These are phyloP conservation scores for Netelia fuscicornis DNA, from an alignment of 2,888 invertebrate species.

Conservation along the genomic window DNA sequence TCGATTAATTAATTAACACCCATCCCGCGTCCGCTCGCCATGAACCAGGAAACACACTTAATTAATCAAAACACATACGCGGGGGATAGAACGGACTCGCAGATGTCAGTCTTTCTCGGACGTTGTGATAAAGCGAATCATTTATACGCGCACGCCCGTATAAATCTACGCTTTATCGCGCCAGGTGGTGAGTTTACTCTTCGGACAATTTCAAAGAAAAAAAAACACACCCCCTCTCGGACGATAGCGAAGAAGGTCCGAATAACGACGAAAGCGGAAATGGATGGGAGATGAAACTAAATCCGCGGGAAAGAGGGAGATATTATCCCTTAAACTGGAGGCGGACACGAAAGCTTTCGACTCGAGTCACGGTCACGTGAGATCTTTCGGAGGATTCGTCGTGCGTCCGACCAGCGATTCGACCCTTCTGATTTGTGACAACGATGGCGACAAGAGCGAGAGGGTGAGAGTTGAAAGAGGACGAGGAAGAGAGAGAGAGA, in stretches of 20 bases:
- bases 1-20: constrained; percentile 60
- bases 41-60: constrained; percentile 15
- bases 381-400: constrained; percentile 23
- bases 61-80: constrained; percentile 30
- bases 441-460: background rate
- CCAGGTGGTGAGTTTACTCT: background rate
- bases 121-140: constrained; percentile 13
- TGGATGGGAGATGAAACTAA: constrained; percentile 20
- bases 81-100: background rate
- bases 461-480: background rate
- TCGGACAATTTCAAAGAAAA: constrained; percentile 3
- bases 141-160: background rate
- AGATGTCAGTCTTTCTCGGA: constrained; percentile 7
- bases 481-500: background rate
- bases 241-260: background rate
- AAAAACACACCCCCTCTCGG: background rate
- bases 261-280: constrained; percentile 3
- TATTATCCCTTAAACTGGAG: constrained; percentile 1
- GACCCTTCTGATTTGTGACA: constrained; percentile 28
- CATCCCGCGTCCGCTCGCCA: background rate
- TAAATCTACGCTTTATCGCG: background rate
- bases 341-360: constrained; percentile 31
- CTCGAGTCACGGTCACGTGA: constrained; percentile 36
- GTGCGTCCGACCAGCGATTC: constrained; percentile 20
- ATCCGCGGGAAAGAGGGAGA: background rate